phyloP scores from a whole-genome alignment of 2,888 invertebrate genomes.

The Laspeyria flexula region DNA sequence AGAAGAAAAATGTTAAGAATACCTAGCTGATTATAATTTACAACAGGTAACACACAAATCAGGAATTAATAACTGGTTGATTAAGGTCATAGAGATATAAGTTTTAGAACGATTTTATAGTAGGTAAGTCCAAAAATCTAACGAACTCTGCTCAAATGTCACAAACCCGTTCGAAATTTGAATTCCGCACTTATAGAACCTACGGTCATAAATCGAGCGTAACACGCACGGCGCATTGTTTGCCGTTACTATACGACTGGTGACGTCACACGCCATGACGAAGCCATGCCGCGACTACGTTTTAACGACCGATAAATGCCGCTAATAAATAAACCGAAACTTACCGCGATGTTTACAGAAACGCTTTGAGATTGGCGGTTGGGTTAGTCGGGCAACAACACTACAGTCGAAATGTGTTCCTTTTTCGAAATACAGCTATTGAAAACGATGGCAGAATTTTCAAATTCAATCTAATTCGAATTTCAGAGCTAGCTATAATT shows the following conservation, averaged over 20 bases:
- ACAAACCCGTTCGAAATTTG: slow-evolving; percentile 8
- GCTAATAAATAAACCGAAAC: slow-evolving; percentile 59
- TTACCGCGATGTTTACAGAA: slow-evolving; percentile 39
- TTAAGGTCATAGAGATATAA: too few relatives aligned
- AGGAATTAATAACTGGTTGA: too few relatives aligned
- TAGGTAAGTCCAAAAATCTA: too few relatives aligned
- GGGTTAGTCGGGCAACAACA: slow-evolving; percentile 20
- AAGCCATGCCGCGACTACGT: slow-evolving; percentile 51
- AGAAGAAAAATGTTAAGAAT: too few relatives aligned
- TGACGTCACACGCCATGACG: slow-evolving; percentile 61
- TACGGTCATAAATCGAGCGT: slow-evolving; percentile 58
- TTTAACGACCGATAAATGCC: slow-evolving; percentile 70
- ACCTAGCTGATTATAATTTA: too few relatives aligned
- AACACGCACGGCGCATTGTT: slow-evolving; percentile 63
- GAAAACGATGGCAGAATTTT: too few relatives aligned
- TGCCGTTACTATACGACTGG: slow-evolving; percentile 62
- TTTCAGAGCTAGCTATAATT: too few relatives aligned
- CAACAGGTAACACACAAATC: too few relatives aligned
- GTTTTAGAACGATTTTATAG: too few relatives aligned
- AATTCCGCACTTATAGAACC: slow-evolving; percentile 38
- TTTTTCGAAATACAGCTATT: background rate
- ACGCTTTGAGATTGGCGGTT: slow-evolving; percentile 42
- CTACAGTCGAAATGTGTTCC: background rate
- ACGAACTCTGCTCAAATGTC: slow-evolving; percentile 8
- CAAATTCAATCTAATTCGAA: too few relatives aligned